Base-by-base conservation (phyloP, 2,888 invertebrate species). In the Zele albiditarsus region DNA sequence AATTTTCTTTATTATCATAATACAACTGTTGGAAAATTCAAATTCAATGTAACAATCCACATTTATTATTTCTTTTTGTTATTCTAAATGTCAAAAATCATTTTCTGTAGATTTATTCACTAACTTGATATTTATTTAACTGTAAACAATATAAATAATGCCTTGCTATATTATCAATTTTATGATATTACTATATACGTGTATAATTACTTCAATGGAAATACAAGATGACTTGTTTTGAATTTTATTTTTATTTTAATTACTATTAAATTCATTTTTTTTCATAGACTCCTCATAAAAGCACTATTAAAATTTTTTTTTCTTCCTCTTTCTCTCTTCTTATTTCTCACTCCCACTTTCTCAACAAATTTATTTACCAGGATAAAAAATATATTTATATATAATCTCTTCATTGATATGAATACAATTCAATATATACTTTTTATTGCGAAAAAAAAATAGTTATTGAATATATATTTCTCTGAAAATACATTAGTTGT, bases 71-170 rank as follows among this genome's bases (percentile, higher is more conserved):
- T 25, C 28, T 23, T 33, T 6, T 23, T 72, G 33, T 71, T 57
- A 57, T 53, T 46, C 53, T 57, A 57, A 31, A 49, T 71, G 20
- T 72, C 53, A 53, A 72, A 71, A 71, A 63, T 28, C 20, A 38
- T 71, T 28, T 63, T 49, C 16, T 25, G 49, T 71, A 33, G 5
- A 27, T 28, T 65, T 20, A 23, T 20, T 28, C 3, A 49, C 33
- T 53, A 16, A 49, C 10, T 65, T 42, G 20, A 53, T 53, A 27
- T 27, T 57, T 31, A 53, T 53, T 66, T 16, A 33, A 65, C 4
- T 27, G 16, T 63, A 66, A 49, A 49, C 33, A 23, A 53, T 72
- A 53, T 72, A 72, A 72, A 72, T 65, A 72, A 38, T 66, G 72
- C 72, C 71, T 71, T 63, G 33, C 46, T 42, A 62, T 62, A 38